Conservation (phyloP, 1,140 invertebrate species). For the Protaetia brevitarsis region DNA sequence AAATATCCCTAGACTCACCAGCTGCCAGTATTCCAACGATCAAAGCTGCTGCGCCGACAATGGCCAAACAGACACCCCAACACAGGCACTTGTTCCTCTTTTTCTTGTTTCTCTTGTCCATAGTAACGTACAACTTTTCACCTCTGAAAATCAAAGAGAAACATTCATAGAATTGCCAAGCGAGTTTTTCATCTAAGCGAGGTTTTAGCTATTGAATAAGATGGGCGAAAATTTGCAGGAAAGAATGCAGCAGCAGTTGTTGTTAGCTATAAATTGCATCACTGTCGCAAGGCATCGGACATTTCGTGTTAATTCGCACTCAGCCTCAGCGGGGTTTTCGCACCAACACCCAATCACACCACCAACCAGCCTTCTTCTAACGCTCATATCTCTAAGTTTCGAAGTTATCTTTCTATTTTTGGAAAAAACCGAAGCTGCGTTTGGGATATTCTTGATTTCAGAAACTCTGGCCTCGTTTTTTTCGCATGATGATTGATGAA, state of each 20-base stretch:
- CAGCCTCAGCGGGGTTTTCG: slow-evolving; percentile 24
- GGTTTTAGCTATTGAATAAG: no score
- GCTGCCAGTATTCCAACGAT: slow-evolving; percentile 69
- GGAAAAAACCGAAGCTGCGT: no score
- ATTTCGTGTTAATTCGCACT: slow-evolving; percentile 18
- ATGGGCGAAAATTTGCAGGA: background rate
- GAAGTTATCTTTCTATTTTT: background rate
- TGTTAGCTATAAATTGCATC: background rate
- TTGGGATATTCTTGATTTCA: no score
- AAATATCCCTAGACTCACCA: slow-evolving; percentile 57
- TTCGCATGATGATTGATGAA: no score
- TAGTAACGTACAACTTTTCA: slow-evolving; percentile 77
- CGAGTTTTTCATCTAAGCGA: no score
- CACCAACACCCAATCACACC: slow-evolving; percentile 41
- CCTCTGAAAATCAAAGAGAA: slow-evolving; percentile 60
- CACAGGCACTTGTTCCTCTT: slow-evolving; percentile 65
- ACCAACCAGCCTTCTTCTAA: slow-evolving; percentile 26
- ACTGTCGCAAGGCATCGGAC: background rate
- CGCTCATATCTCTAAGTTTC: slow-evolving; percentile 6
- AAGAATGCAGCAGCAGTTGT: slow-evolving; percentile 5
- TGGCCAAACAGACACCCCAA: slow-evolving; percentile 60
- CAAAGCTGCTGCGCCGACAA: slow-evolving; percentile 61
- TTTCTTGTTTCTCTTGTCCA: slow-evolving; percentile 68
- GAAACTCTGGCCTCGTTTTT: no score
- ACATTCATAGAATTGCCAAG: background rate